Base-by-base conservation (phyloP, 92 coral and sea anemone species). In the Siderastrea siderea region DNA sequence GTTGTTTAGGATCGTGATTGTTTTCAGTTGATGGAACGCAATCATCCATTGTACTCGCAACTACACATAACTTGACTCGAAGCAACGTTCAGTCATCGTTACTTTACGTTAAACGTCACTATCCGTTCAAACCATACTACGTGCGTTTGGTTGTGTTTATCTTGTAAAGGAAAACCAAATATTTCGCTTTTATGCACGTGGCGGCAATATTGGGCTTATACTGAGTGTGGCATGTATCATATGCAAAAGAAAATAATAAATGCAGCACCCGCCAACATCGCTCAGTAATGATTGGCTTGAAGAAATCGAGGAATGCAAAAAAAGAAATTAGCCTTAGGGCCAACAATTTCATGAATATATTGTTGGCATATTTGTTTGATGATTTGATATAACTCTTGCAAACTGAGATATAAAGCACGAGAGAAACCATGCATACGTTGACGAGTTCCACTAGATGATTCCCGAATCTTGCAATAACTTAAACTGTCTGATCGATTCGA, bases 131-230 rank as follows among this genome's bases (percentile, higher is more conserved):
- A 26, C 38, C 38, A 26, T 0, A 26, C 0, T 64, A n/a, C 38
- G 61, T 26, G 1, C 49, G 60, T 64, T 52, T 11, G 2, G 59
- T 64, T 48, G 6, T 9, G 58, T 49, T 47, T 5, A n/a, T 60
- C 16, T 59, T 61, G 70, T 11, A 66, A 70, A 38, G 74, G 74
- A 66, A 67, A 65, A 12, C 49, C 45, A 68, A 57, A 46, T 55
- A 81, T 68, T 44, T 54, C 61, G 60, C 85, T 72, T 3, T 54
- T 7, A 44, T 68, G 11, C 77, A 81, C 67, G 68, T 81, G 85
- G 46, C 53, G 60, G 12, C 43, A 46, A 15, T 43, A 51, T 45
- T 68, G 85, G 7, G 64, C 47, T 54, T 52, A 53, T 4, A 14
- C 73, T 2, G 12, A 45, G 17, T 26, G 53, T 7, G n/a, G 54